phyloP scores from a whole-genome alignment of 1,140 invertebrate genomes.

The Drosophila auraria region DNA sequence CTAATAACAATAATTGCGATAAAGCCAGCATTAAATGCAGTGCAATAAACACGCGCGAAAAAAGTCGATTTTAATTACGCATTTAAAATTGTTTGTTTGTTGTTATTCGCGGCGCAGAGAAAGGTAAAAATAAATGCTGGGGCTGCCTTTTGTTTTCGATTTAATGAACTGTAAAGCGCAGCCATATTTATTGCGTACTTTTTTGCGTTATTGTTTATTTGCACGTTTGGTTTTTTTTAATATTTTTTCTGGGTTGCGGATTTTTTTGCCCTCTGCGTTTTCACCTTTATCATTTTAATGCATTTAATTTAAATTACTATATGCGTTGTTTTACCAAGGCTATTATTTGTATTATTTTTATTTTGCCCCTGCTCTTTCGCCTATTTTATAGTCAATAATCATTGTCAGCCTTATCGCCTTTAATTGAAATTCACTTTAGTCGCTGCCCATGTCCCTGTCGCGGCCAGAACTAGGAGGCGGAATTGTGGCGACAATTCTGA shows the following conservation, averaged over 20 bases:
- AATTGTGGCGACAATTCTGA: not conserved
- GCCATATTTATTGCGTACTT: conserved; percentile 75
- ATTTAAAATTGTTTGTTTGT: conserved; percentile 73
- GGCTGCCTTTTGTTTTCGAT: conserved; percentile 77
- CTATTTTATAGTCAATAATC: conserved; percentile 76
- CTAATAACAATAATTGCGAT: conserved; percentile 82
- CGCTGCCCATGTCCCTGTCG: conserved; percentile 1
- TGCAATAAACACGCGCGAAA: conserved; percentile 47
- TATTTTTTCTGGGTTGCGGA: conserved; percentile 28
- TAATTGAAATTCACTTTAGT: conserved; percentile 66
- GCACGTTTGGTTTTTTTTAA: conserved; percentile 16
- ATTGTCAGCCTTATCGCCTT: conserved; percentile 68
- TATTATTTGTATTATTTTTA: conserved; percentile 56
- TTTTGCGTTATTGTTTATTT: conserved; percentile 69
- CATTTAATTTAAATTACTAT: conserved; percentile 78
- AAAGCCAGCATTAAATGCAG: conserved; percentile 77
- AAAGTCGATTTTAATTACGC: conserved; percentile 71
- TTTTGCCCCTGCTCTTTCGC: conserved; percentile 21
- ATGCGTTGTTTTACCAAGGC: conserved; percentile 43
- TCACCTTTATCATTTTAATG: conserved; percentile 67
- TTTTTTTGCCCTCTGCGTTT: conserved; percentile 34
- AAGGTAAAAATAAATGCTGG: conserved; percentile 62
- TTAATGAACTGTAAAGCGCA: conserved; percentile 81
- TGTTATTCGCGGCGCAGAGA: conserved; percentile 32
- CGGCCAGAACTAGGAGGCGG: not conserved